Conservation (phyloP, 1,140 invertebrate genomes). For the Orchestia grillus region DNA sequence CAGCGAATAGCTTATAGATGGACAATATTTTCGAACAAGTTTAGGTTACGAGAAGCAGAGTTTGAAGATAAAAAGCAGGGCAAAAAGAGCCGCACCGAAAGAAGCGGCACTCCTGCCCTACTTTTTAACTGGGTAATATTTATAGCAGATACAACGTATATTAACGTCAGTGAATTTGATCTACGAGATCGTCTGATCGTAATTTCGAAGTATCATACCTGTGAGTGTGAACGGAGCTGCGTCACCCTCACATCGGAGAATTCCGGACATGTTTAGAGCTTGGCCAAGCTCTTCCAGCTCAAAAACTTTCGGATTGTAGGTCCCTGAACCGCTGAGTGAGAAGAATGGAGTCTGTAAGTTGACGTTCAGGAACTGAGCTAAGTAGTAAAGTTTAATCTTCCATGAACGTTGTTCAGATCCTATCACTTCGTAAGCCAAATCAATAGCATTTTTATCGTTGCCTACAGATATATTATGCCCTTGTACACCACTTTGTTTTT, state of each 20-base stretch:
- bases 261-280: slow-evolving; percentile 16
- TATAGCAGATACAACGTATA: no score
- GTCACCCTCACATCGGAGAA: neutral
- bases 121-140: no score
- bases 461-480: neutral
- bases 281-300: neutral
- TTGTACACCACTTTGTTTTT: neutral
- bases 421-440: slow-evolving; percentile 19
- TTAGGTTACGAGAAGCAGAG: no score
- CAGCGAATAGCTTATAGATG: no score
- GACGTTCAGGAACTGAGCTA: slow-evolving; percentile 41
- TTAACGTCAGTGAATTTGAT: neutral
- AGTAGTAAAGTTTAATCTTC: neutral
- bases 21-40: no score
- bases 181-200: neutral
- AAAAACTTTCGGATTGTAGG: neutral
- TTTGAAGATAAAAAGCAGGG: no score
- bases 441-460: neutral
- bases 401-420: neutral
- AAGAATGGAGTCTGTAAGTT: slow-evolving; percentile 24
- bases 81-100: no score
- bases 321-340: slow-evolving; percentile 4
- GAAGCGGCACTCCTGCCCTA: no score
- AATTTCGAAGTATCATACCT: neutral
- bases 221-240: neutral